Conservation (phyloP, 2,113 vertebrate genomes). For the Leucopternis melanops region DNA sequence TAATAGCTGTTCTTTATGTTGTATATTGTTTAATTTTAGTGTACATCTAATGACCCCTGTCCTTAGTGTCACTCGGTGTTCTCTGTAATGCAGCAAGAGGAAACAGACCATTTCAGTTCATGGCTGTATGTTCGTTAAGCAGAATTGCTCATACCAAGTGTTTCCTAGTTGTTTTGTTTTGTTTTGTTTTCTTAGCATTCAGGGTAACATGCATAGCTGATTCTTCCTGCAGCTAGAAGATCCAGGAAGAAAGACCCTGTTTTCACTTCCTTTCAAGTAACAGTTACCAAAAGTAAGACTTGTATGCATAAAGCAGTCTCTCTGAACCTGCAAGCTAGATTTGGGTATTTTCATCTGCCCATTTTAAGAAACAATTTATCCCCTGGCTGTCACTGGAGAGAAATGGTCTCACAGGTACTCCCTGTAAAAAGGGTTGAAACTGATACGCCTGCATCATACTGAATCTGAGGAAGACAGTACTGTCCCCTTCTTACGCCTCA, state of each 20-base stretch:
- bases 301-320: not conserved
- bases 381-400: not conserved
- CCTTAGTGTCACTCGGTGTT: not conserved
- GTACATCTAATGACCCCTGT: not conserved
- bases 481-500: not conserved
- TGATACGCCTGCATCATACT: not conserved
- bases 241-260: constrained; percentile 47
- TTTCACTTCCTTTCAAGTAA: constrained; percentile 36
- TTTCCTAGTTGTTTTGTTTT: constrained; percentile 32
- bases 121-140: not conserved
- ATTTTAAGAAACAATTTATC: not conserved
- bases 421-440: not conserved
- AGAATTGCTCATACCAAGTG: not conserved
- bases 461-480: not conserved
- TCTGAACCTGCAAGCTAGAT: not conserved
- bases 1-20: not conserved
- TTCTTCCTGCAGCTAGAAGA: constrained; percentile 34
- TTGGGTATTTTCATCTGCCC: not conserved
- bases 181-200: constrained; percentile 37
- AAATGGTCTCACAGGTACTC: not conserved
- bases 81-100: not conserved
- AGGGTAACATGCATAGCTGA: not conserved
- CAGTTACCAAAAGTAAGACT: not conserved
- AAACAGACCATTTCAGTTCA: not conserved
- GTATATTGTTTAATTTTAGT: not conserved